phyloP scores from a whole-genome alignment of 35 echinoderm and acorn worm genomes.

The Strongylocentrotus purpuratus region DNA sequence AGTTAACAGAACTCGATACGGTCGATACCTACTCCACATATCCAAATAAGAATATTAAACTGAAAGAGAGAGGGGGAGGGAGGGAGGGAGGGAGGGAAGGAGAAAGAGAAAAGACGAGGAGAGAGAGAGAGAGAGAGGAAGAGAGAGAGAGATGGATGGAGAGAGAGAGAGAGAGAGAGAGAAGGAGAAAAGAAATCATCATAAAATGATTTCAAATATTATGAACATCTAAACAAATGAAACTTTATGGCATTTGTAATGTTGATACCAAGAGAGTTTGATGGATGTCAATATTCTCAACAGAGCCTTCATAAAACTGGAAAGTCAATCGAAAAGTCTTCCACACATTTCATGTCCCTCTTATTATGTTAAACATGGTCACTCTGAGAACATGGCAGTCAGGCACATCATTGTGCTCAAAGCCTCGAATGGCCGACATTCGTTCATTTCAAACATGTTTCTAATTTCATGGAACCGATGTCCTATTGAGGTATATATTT shows the following conservation, averaged over 20 bases:
- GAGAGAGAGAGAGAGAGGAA: neutral
- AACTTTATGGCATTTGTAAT: neutral
- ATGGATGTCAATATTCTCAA: neutral
- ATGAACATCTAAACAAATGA: neutral
- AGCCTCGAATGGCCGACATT: neutral
- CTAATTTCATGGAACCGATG: conserved; percentile 7
- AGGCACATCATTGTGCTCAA: neutral
- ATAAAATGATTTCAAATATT: neutral
- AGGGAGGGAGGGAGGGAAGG: neutral
- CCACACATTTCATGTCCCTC: neutral
- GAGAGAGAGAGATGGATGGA: neutral
- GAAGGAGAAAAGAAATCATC: neutral
- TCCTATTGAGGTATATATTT: conserved; percentile 46
- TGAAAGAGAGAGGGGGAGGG: neutral
- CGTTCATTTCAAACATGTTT: neutral
- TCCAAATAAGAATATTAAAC: too few relatives aligned
- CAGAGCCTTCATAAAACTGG: neutral
- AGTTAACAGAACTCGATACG: too few relatives aligned
- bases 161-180: neutral
- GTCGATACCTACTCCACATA: too few relatives aligned
- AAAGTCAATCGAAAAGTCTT: neutral
- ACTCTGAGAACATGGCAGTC: neutral
- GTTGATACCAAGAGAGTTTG: neutral
- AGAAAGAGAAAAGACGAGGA: too few relatives aligned
- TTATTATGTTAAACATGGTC: neutral